A percentile compares a stretch with the other conserved stretches of the same genome.
Evolutionary conservation across 2,797 vertebrate genomes (phyloP).

Genomic region (Arnoldichthys spilopterus): DNA sequence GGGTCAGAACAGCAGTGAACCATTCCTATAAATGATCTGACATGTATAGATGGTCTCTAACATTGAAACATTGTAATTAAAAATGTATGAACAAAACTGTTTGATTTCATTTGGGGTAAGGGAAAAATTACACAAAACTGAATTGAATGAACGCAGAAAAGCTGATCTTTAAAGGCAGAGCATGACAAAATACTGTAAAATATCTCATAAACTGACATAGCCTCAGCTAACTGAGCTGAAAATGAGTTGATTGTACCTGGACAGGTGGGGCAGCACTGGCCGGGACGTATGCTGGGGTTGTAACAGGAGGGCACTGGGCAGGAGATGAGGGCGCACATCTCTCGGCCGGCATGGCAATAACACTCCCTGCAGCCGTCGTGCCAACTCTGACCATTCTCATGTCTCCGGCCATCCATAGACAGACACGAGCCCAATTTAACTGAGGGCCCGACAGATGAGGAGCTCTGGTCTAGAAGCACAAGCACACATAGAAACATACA

Average conservation of each 20-base stretch:
- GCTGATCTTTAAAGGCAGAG: no score
- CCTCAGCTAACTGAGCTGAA: neutral
- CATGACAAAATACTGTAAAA: neutral
- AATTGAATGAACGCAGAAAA: no score
- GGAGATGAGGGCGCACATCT: conserved; percentile 90
- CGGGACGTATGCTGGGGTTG: conserved; percentile 83
- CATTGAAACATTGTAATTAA: no score
- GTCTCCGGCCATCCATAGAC: conserved; percentile 87
- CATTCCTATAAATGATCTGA: no score
- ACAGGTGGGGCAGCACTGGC: conserved; percentile 87
- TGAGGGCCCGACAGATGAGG: conserved; percentile 75
- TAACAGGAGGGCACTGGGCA: conserved; percentile 86
- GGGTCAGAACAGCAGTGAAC: no score
- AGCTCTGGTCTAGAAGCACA: conserved; percentile 50
- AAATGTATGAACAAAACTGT: no score
- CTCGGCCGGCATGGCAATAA: conserved; percentile 85
- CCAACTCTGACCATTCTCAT: conserved; percentile 87
- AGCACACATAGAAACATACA: neutral
- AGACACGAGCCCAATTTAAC: conserved; percentile 82
- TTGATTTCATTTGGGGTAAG: no score
- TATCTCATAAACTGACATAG: neutral
- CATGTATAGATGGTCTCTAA: no score
- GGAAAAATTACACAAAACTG: no score
- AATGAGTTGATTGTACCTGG: conserved; percentile 73
- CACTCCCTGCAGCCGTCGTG: conserved; percentile 91